Base-by-base conservation (phyloP, 2,888 invertebrate species). In the Chelonus formosanus region DNA sequence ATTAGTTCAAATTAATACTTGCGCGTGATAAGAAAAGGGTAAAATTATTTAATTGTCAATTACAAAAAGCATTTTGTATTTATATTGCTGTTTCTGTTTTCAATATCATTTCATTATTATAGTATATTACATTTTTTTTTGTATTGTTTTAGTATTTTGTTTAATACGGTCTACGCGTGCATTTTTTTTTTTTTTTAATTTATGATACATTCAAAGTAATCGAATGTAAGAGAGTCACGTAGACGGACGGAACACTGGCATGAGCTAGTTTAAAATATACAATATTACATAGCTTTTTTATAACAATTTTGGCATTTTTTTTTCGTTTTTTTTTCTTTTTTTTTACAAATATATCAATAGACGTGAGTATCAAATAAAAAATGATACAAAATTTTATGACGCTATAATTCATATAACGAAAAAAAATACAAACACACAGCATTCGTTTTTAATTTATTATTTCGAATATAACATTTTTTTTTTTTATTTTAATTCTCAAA, bases 1-100 rank as follows among this genome's bases (percentile, higher is more conserved):
- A 80, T 81, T 75, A 75, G 73, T 77, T 78, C 75, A 72, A 74
- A 80, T 80, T 77, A 80, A 79, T 80, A 80, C 77, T 79, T 76
- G 70, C 77, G 65, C 73, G 72, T 74, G 75, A 74, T 69, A 67
- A 70, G 75, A 62, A 75, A 67, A 68, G 67, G 74, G 74, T 70
- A 71, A 72, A 70, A 59, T 68, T 20, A 20, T 20, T 20, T 20
- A 20, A 20, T 20, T 20, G 1, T 20, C 20, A 20, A 65, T 67
- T 68, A 65, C 64, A 60, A 69, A 61, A 72, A 72, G 71, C 71
- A 65, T 71, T 65, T 65, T 31, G 57, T 67, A 64, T 67, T 67
- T 45, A 67, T 71, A 65, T 65, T 6, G 20, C 36, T 48, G 50
- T 10, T 43, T 50, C n/a, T 58, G 8, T 52, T 5, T 60, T 43